Evolutionary conservation across 2,888 invertebrate genomes (phyloP).

Genomic region (Globia sparganii): DNA sequence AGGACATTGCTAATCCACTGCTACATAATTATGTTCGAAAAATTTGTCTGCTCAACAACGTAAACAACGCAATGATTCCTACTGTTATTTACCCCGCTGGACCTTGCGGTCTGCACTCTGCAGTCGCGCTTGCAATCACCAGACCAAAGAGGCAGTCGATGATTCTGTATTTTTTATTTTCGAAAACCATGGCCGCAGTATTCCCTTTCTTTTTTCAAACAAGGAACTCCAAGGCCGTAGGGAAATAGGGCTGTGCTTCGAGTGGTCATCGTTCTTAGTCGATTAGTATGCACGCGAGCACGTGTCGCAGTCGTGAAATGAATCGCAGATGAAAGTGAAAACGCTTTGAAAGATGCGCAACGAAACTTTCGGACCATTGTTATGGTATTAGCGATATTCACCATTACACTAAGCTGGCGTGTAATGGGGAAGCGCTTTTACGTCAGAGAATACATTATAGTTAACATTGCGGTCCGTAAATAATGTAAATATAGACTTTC

Average conservation of each 20-base stretch:
- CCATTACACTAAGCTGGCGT: slow-evolving; percentile 62
- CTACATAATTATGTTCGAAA: too few relatives aligned
- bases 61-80: too few relatives aligned
- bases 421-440: slow-evolving; percentile 60
- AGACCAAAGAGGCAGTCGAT: background rate
- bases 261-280: slow-evolving; percentile 52
- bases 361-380: slow-evolving; percentile 75
- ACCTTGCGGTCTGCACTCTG: background rate
- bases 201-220: slow-evolving; percentile 52
- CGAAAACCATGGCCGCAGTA: background rate
- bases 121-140: background rate
- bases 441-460: slow-evolving; percentile 32
- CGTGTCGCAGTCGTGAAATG: slow-evolving; percentile 74
- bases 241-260: slow-evolving; percentile 55
- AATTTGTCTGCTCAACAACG: too few relatives aligned
- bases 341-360: slow-evolving; percentile 66
- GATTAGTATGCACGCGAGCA: slow-evolving; percentile 74
- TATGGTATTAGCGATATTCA: slow-evolving; percentile 55
- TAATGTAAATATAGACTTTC: slow-evolving; percentile 59
- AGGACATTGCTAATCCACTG: too few relatives aligned
- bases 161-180: background rate
- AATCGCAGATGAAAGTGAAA: slow-evolving; percentile 82
- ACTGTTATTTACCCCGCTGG: too few relatives aligned
- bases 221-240: slow-evolving; percentile 66
- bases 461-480: slow-evolving; percentile 39